Evolutionary conservation across 2,797 vertebrate genomes (phyloP).

Genomic region (Arrhamphus sclerolepis): DNA sequence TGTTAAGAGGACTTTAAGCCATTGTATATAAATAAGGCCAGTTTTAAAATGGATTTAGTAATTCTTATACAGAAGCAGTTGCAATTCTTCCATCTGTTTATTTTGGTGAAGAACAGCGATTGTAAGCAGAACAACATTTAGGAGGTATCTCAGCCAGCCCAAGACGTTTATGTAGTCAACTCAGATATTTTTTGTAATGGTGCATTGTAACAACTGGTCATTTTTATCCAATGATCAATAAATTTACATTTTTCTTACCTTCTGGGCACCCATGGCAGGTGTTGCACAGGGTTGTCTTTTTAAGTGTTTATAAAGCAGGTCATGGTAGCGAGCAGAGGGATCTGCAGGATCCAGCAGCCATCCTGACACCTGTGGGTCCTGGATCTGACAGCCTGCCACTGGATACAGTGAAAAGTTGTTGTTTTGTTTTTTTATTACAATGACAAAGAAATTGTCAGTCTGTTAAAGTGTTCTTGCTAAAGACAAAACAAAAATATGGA

Average conservation of each 20-base stretch:
- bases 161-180: not conserved
- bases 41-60: no score
- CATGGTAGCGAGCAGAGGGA: constrained; percentile 81
- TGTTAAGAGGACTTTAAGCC: no score
- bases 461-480: no score
- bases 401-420: constrained; percentile 13
- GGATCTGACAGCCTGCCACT: constrained; percentile 82
- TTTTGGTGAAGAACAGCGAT: not conserved
- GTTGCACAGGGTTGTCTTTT: constrained; percentile 31
- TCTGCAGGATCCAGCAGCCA: constrained; percentile 91
- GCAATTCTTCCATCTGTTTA: no score
- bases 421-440: no score
- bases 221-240: not conserved
- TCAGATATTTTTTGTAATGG: no score
- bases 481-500: no score
- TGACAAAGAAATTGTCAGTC: no score
- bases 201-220: not conserved
- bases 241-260: constrained; percentile 54
- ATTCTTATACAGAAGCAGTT: no score
- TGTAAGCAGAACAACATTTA: not conserved
- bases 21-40: no score
- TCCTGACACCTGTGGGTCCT: constrained; percentile 90
- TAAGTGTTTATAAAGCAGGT: constrained; percentile 83
- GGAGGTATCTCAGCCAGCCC: not conserved
- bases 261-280: constrained; percentile 37